Evolutionary conservation across 1,140 invertebrate species (phyloP).

Genomic region (Magallana ariakensis): DNA sequence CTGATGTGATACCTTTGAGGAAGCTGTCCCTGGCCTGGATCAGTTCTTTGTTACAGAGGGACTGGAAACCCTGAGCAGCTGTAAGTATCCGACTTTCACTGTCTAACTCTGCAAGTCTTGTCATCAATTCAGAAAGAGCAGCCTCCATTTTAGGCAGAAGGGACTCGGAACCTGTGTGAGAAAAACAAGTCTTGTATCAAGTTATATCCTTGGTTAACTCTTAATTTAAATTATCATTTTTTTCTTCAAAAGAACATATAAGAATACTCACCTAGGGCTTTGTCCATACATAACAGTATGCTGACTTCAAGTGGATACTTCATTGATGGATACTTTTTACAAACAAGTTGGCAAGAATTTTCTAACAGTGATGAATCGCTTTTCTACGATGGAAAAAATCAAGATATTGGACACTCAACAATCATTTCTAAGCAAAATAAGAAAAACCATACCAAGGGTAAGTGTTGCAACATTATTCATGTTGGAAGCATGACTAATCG

Average conservation of each 20-base stretch:
- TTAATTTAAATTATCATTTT: too few species aligned
- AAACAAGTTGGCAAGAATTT: background rate
- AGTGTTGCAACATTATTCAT: too few species aligned
- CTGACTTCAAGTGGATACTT: background rate
- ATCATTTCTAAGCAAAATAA: too few species aligned
- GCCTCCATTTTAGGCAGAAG: background rate
- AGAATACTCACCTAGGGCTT: background rate
- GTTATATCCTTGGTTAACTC: too few species aligned
- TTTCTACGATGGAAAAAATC: background rate
- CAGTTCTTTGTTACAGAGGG: constrained; percentile 49
- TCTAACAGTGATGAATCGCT: background rate
- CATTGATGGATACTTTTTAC: constrained; percentile 1
- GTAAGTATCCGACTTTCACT: constrained; percentile 40
- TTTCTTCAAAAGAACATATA: too few species aligned
- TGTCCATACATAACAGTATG: background rate
- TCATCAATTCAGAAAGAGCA: constrained; percentile 36
- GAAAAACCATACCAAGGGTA: too few species aligned
- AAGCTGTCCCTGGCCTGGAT: constrained; percentile 52
- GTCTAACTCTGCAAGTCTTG: constrained; percentile 5
- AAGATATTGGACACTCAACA: background rate
- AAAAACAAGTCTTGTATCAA: background rate
- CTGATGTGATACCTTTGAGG: constrained; percentile 47
- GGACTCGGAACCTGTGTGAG: background rate
- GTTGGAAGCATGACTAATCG: too few species aligned
- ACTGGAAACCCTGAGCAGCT: constrained; percentile 51